Percentiles rank a stretch among this genome's conserved stretches.
These are phyloP conservation scores for Probaryconus sp. DNA, from an alignment of 1,140 invertebrate genomes.

Conservation along the genomic window DNA sequence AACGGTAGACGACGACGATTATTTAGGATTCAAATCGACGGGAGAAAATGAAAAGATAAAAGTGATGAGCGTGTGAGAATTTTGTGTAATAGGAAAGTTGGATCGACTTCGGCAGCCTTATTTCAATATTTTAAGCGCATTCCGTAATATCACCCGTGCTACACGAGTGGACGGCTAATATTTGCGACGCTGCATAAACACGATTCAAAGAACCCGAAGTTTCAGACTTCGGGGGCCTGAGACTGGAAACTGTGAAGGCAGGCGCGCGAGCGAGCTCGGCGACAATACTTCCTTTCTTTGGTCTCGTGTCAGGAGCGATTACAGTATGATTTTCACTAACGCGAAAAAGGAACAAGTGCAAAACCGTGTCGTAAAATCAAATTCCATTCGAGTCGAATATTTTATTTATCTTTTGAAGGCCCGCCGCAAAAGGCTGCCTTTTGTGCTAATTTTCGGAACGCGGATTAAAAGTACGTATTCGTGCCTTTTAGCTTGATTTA, in stretches of 20 bases:
- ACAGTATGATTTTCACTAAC: background rate
- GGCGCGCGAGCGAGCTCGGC: too few relatives aligned
- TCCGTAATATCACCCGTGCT: background rate
- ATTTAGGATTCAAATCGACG: too few relatives aligned
- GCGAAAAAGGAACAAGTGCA: background rate
- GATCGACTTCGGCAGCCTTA: background rate
- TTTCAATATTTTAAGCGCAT: constrained; percentile 6
- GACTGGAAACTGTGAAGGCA: background rate
- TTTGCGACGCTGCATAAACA: constrained; percentile 1
- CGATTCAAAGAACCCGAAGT: background rate
- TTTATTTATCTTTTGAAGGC: too few relatives aligned
- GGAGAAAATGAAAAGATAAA: too few relatives aligned
- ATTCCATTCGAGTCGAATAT: too few relatives aligned
- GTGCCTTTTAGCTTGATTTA: too few relatives aligned
- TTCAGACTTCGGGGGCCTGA: too few relatives aligned
- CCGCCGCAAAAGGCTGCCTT: too few relatives aligned
- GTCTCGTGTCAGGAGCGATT: background rate
- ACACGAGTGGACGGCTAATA: background rate
- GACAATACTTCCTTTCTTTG: background rate
- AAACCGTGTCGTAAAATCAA: too few relatives aligned
- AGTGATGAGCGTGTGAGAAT: background rate
- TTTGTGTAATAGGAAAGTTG: background rate
- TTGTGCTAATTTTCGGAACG: too few relatives aligned
- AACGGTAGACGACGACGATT: too few relatives aligned
- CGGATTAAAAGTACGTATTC: too few relatives aligned